A percentile compares a stretch with the other conserved stretches of the same genome.
Conservation (phyloP, 2,888 invertebrate species). For the Parthenolecanium corni region DNA sequence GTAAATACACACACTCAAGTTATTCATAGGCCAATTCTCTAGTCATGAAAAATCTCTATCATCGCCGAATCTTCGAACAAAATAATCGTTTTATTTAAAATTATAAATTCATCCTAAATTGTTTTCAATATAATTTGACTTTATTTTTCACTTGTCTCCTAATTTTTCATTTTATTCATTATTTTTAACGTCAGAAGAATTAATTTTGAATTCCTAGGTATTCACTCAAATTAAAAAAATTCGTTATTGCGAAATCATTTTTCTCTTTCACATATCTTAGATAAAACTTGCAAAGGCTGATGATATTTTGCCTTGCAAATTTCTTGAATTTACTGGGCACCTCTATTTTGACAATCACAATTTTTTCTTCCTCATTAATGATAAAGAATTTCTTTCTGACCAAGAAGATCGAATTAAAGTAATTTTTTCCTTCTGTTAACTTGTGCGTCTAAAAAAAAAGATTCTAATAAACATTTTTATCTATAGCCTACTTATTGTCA, state of each 20-base stretch:
- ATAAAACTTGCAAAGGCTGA: neutral
- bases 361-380: too few relatives aligned
- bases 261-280: neutral
- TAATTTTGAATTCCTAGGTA: too few relatives aligned
- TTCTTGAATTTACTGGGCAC: neutral
- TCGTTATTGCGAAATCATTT: too few relatives aligned
- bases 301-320: neutral
- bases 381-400: neutral
- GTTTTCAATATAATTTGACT: too few relatives aligned
- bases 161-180: neutral
- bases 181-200: neutral
- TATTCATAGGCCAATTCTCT: neutral
- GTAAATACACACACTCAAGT: conserved; percentile 12
- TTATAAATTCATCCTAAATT: too few relatives aligned
- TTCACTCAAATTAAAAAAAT: too few relatives aligned
- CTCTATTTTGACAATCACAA: neutral
- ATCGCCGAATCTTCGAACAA: neutral
- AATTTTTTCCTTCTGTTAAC: neutral
- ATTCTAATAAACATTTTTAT: too few relatives aligned
- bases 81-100: too few relatives aligned
- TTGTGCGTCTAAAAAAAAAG: too few relatives aligned
- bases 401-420: neutral
- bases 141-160: neutral
- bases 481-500: too few relatives aligned
- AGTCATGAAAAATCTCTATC: neutral